These are phyloP conservation scores for Melieria crassipennis DNA, from an alignment of 2,888 invertebrate genomes.

Conservation along the genomic window DNA sequence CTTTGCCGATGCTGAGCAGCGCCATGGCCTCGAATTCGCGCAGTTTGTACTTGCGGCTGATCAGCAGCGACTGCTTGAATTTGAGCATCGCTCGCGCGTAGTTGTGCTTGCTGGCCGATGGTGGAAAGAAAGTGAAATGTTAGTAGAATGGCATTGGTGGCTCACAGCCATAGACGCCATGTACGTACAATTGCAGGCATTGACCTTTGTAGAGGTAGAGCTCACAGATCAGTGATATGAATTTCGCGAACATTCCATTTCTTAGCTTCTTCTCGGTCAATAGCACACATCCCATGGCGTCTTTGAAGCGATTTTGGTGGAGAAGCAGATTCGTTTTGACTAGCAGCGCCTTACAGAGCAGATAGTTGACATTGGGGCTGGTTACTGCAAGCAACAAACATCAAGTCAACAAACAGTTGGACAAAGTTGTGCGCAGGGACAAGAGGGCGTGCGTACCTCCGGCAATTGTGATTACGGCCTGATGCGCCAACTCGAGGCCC, in stretches of 20 bases:
- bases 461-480: slow-evolving; percentile 49
- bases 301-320: not conserved
- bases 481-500: slow-evolving; percentile 47
- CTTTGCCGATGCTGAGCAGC: slow-evolving; percentile 49
- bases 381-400: not conserved
- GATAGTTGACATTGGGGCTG: not conserved
- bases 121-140: not conserved
- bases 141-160: not conserved
- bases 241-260: not conserved
- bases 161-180: not conserved
- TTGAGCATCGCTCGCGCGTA: not conserved
- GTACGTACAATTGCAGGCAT: not conserved
- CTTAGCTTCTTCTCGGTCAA: not conserved
- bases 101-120: not conserved
- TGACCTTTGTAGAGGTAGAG: slow-evolving; percentile 1
- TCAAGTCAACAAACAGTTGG: not conserved
- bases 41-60: not conserved
- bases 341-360: not conserved
- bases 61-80: not conserved
- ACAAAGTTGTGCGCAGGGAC: not conserved
- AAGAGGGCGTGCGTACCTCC: slow-evolving; percentile 45
- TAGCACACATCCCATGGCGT: not conserved
- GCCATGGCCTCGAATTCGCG: slow-evolving; percentile 22
- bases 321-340: not conserved
- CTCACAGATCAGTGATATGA: not conserved